phyloP scores from a whole-genome alignment of 2,888 invertebrate genomes.

The Chromoteleia sp. region DNA sequence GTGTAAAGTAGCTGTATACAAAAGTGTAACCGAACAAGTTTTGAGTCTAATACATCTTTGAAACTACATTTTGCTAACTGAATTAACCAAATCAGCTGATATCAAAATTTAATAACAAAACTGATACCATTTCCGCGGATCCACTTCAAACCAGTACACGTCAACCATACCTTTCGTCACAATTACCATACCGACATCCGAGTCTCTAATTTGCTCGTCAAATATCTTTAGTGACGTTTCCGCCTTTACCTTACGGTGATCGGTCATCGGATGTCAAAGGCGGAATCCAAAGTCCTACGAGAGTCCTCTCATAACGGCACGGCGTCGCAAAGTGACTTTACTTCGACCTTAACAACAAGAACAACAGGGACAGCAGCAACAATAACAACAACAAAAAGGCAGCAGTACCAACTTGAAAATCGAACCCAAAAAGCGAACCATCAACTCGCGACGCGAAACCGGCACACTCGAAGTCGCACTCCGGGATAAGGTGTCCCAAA shows the following conservation, averaged over 20 bases:
- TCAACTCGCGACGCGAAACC: constrained; percentile 21
- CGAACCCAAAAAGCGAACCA: neutral
- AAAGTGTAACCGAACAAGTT: too few species aligned
- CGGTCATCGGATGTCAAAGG: constrained; percentile 24
- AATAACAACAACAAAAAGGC: constrained; percentile 5
- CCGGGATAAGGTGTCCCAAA: constrained; percentile 1
- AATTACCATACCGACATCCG: neutral
- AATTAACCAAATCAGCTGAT: too few species aligned
- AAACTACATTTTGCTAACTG: too few species aligned
- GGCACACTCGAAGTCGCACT: constrained; percentile 36
- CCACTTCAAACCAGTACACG: neutral
- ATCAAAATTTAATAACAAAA: too few species aligned
- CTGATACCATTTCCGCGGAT: neutral
- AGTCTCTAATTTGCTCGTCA: constrained; percentile 18
- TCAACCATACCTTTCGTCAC: neutral
- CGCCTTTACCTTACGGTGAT: constrained; percentile 52
- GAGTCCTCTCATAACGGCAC: constrained; percentile 58
- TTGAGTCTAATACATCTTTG: too few species aligned
- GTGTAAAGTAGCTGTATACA: too few species aligned
- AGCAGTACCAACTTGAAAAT: neutral
- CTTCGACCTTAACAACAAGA: neutral
- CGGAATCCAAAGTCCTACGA: constrained; percentile 51
- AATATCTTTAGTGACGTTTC: constrained; percentile 14
- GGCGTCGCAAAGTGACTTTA: constrained; percentile 17
- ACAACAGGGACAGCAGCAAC: neutral